Percentiles rank a stretch among this genome's conserved stretches.
These are phyloP conservation scores for Antrozous pallidus DNA, from an alignment of 2,797 vertebrate genomes.

Conservation along the genomic window DNA sequence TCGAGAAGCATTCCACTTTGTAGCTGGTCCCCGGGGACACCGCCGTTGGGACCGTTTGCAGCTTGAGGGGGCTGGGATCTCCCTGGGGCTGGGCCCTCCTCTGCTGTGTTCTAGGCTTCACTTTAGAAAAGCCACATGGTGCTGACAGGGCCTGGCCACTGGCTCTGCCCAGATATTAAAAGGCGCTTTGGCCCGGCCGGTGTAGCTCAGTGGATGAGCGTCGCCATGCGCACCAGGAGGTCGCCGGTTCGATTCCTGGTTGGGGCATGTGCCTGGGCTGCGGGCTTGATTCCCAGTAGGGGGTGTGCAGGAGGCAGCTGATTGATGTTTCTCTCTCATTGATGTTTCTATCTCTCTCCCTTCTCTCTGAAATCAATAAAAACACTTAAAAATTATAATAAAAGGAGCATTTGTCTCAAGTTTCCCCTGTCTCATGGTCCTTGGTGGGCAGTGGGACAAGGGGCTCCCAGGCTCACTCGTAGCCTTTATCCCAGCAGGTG, in stretches of 20 bases:
- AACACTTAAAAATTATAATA: slow-evolving; percentile 2
- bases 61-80: background rate
- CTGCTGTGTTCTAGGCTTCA: background rate
- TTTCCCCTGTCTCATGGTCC: background rate
- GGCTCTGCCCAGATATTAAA: slow-evolving; percentile 45
- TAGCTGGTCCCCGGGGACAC: slow-evolving; percentile 69
- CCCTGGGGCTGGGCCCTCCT: background rate
- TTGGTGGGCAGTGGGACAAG: background rate
- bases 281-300: too few relatives aligned
- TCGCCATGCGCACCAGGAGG: too few relatives aligned
- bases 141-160: background rate
- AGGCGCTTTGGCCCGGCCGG: background rate
- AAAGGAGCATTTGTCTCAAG: slow-evolving; percentile 13
- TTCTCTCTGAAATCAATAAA: too few relatives aligned
- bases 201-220: too few relatives aligned
- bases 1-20: slow-evolving; percentile 84
- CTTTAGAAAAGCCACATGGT: background rate
- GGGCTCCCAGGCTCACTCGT: background rate
- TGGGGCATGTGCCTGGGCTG: too few relatives aligned
- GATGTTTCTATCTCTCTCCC: too few relatives aligned
- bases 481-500: background rate
- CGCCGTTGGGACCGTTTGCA: background rate
- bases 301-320: too few relatives aligned
- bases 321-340: too few relatives aligned
- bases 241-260: too few relatives aligned